Evolutionary conservation across 2,113 vertebrate species (phyloP).

Genomic region (Arvicanthis niloticus): DNA sequence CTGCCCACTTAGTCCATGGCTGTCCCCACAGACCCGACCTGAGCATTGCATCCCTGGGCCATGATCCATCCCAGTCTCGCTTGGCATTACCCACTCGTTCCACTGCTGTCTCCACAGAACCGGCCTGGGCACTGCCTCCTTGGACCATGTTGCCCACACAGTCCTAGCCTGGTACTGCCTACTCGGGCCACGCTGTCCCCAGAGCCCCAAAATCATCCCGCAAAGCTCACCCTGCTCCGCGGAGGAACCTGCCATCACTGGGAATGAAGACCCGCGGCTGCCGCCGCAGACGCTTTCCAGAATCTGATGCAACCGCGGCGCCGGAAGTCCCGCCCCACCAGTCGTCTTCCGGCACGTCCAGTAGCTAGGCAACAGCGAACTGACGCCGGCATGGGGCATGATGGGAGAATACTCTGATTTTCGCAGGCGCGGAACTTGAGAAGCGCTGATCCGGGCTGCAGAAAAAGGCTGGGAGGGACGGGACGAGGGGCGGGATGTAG

Average conservation of each 20-base stretch:
- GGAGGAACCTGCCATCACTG: slow-evolving; percentile 71
- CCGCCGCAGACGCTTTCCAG: neutral
- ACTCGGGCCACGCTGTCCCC: neutral
- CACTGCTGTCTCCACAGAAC: neutral
- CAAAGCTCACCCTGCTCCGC: slow-evolving; percentile 66
- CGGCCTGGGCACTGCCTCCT: neutral
- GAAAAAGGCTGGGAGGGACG: neutral
- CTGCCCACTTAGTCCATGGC: neutral
- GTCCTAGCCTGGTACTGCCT: too few species aligned
- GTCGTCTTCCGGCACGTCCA: neutral
- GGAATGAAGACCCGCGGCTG: accelerated
- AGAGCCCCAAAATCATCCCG: neutral
- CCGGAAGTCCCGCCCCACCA: slow-evolving; percentile 77
- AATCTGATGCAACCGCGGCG: slow-evolving; percentile 86
- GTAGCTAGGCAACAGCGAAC: slow-evolving; percentile 66
- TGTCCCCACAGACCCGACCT: too few species aligned
- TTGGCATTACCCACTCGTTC: neutral
- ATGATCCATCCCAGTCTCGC: neutral
- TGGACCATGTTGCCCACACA: neutral
- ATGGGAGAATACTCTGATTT: neutral
- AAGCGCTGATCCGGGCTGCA: neutral
- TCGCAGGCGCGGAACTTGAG: neutral
- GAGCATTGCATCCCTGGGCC: neutral
- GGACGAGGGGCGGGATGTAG: neutral
- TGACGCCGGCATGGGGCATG: neutral